A percentile compares a stretch with the other conserved stretches of the same genome.
phyloP scores from a whole-genome alignment of 2,888 invertebrate species.

The Oligia strigilis region DNA sequence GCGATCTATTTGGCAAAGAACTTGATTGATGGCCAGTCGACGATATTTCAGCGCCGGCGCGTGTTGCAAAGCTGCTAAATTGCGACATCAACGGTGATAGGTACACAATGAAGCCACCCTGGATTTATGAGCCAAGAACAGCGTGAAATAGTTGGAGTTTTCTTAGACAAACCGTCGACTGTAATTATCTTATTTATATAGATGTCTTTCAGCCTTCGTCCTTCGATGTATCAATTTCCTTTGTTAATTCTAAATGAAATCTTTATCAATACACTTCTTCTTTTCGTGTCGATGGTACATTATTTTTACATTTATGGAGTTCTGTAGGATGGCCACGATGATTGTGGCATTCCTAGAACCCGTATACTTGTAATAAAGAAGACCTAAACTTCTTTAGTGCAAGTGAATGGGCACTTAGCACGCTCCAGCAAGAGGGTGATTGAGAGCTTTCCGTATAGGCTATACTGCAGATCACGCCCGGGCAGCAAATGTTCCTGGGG shows the following conservation, averaged over 20 bases:
- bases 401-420: background rate
- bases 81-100: slow-evolving; percentile 81
- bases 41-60: slow-evolving; percentile 81
- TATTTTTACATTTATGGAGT: background rate
- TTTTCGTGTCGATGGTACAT: background rate
- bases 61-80: slow-evolving; percentile 77
- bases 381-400: background rate
- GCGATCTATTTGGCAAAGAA: slow-evolving; percentile 82
- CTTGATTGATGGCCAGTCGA: slow-evolving; percentile 83
- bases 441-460: background rate
- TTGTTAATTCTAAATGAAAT: slow-evolving; percentile 15
- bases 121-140: slow-evolving; percentile 77
- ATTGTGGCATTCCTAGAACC: too few species aligned
- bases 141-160: slow-evolving; percentile 67
- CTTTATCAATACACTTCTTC: background rate
- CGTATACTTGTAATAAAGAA: background rate
- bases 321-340: background rate
- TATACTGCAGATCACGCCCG: background rate
- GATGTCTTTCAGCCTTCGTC: slow-evolving; percentile 39
- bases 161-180: slow-evolving; percentile 65
- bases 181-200: slow-evolving; percentile 67
- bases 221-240: slow-evolving; percentile 20
- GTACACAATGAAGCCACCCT: slow-evolving; percentile 79
- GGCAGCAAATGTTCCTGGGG: background rate
- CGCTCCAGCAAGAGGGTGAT: too few species aligned